Evolutionary conservation across 2,797 vertebrate genomes (phyloP).

Genomic region (Amblyopsis hoosieri): DNA sequence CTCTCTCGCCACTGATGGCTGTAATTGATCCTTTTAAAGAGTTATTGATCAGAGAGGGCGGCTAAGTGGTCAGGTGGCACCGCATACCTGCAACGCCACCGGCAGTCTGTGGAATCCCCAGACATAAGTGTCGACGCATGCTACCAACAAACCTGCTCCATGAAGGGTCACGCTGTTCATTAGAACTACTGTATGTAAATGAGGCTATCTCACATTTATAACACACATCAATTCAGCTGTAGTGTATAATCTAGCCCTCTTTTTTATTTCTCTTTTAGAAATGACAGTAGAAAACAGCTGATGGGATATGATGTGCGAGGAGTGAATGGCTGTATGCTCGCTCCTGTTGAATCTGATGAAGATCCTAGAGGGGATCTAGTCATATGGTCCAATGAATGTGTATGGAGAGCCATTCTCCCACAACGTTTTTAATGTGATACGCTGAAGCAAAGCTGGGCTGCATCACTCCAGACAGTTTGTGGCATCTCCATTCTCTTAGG

Average conservation of each 20-base stretch:
- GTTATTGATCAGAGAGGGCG: constrained; percentile 61
- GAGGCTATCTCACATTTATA: no score
- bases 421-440: not conserved
- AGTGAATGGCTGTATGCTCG: not conserved
- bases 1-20: constrained; percentile 50
- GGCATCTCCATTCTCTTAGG: constrained; percentile 22
- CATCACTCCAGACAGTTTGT: constrained; percentile 5
- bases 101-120: constrained; percentile 15
- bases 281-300: not conserved
- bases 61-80: constrained; percentile 62
- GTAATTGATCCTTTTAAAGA: constrained; percentile 72
- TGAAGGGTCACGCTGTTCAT: no score
- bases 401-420: not conserved
- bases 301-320: constrained; percentile 24
- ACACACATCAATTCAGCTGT: no score
- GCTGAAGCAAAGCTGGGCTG: constrained; percentile 16
- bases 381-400: no score
- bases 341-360: no score
- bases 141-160: no score
- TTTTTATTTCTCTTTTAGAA: no score
- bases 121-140: constrained; percentile 10
- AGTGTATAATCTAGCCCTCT: no score
- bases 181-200: no score
- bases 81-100: not conserved
- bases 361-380: no score